A percentile compares a stretch with the other conserved stretches of the same genome.
phyloP scores from a whole-genome alignment of 2,797 vertebrate species.

The Benthosema pterotum region DNA sequence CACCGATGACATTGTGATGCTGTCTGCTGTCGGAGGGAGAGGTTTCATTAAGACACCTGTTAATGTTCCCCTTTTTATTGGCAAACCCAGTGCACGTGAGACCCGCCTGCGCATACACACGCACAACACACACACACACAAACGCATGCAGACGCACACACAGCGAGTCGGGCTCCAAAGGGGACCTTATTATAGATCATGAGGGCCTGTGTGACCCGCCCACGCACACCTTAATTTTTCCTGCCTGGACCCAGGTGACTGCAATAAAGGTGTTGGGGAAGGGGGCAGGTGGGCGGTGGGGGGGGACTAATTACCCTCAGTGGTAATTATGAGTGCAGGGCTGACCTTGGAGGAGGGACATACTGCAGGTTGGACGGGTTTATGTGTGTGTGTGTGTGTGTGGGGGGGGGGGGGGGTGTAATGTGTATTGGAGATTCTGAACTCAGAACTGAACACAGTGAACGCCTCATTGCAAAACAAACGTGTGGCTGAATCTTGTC shows the following conservation, averaged over 20 bases:
- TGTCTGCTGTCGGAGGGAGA: constrained; percentile 56
- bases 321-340: constrained; percentile 75
- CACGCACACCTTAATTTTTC: constrained; percentile 54
- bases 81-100: constrained; percentile 14
- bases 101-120: constrained; percentile 16
- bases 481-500: too few species aligned
- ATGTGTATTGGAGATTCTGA: too few species aligned
- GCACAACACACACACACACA: constrained; percentile 23
- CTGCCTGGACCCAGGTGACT: constrained; percentile 61
- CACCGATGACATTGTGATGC: constrained; percentile 56
- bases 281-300: constrained; percentile 65
- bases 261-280: constrained; percentile 69
- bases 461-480: too few species aligned
- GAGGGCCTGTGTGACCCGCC: constrained; percentile 37
- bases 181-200: constrained; percentile 63
- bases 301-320: constrained; percentile 80
- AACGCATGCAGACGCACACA: constrained; percentile 7
- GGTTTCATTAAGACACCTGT: constrained; percentile 63
- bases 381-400: neutral
- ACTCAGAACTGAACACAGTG: too few species aligned
- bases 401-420: neutral
- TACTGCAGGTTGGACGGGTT: neutral
- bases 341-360: constrained; percentile 69
- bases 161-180: constrained; percentile 44
- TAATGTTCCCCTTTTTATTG: constrained; percentile 59